Evolutionary conservation across 2,797 vertebrate species (phyloP), one percentile per base, ranked within the genome.

Genomic region (Capromys pilorides): DNA sequence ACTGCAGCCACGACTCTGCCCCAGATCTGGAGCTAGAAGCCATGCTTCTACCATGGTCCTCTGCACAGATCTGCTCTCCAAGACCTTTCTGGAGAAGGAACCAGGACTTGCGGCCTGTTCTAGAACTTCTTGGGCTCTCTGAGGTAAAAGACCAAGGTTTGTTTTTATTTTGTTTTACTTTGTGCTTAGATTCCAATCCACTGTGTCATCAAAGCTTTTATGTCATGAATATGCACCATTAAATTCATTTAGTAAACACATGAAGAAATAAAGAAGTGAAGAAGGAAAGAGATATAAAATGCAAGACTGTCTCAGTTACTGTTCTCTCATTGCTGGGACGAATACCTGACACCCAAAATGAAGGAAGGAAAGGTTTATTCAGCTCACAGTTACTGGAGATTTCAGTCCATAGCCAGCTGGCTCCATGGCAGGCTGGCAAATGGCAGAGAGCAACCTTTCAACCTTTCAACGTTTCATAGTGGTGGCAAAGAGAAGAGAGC

Each of bases 111-210:
- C 19, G 11, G 0, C 41, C 16, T 36, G 1, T 14, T 64, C 28
- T 5, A 39, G 36, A 13, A 14, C 31, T 41, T 59, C 54, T 64
- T 18, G 54, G 31, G 33, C 67, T 36, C 41, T 77, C 19, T 61
- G 33, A 64, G 33, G 57, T 22, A 11, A 80, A 88, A 83, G 84
- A 39, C 31, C 16, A 61, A 36, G 33, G 33, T 77, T 91, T 95
- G 33, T 77, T 91, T 95, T 39, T 66, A n/a, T 59, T 77, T 87
- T 84, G 78, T 82, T 86, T 92, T n/a, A 14, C 54, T 79, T 91
- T 51, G 12, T 45, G 83, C 86, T 57, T 26, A 83, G 82, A 51
- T 91, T 81, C 11, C 61, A 93, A 18, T 51, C 33, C 24, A 71
- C 6, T 10, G 5, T 84, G 61, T 49, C 39, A 83, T 49, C 9